Evolutionary conservation across 2,888 invertebrate species (phyloP).

Genomic region (Apamea crenata): DNA sequence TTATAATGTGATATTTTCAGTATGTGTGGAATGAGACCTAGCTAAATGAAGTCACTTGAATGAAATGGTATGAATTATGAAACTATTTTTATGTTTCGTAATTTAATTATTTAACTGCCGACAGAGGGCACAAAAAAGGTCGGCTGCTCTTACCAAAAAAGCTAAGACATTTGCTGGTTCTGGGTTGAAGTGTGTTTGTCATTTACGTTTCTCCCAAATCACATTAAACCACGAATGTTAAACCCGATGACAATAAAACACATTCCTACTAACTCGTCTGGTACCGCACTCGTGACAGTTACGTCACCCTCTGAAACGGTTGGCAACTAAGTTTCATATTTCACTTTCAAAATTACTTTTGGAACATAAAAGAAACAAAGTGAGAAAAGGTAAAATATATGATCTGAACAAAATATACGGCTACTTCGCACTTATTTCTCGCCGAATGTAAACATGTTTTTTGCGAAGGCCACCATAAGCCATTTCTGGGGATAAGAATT

Average conservation of each 20-base stretch:
- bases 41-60: conserved; percentile 12
- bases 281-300: conserved; percentile 8
- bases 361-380: conserved; percentile 46
- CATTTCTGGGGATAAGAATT: conserved; percentile 44
- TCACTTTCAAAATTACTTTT: conserved; percentile 46
- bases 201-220: conserved; percentile 30
- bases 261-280: conserved; percentile 15
- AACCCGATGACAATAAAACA: conserved; percentile 46
- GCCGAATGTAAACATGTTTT: conserved; percentile 55
- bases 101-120: not conserved
- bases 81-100: not conserved
- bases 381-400: conserved; percentile 51
- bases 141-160: not conserved
- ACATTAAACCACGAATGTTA: conserved; percentile 38
- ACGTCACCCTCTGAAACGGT: conserved; percentile 29
- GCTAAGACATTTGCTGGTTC: conserved; percentile 13
- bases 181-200: conserved; percentile 28
- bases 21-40: conserved; percentile 10
- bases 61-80: conserved; percentile 5
- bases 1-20: conserved; percentile 21
- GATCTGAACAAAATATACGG: conserved; percentile 44
- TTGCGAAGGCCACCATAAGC: conserved; percentile 48
- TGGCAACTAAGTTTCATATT: conserved; percentile 46
- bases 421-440: conserved; percentile 42
- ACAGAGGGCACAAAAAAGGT: not conserved